Base-by-base conservation (phyloP, 2,888 invertebrate genomes). In the Ramazzottius varieornatus region DNA sequence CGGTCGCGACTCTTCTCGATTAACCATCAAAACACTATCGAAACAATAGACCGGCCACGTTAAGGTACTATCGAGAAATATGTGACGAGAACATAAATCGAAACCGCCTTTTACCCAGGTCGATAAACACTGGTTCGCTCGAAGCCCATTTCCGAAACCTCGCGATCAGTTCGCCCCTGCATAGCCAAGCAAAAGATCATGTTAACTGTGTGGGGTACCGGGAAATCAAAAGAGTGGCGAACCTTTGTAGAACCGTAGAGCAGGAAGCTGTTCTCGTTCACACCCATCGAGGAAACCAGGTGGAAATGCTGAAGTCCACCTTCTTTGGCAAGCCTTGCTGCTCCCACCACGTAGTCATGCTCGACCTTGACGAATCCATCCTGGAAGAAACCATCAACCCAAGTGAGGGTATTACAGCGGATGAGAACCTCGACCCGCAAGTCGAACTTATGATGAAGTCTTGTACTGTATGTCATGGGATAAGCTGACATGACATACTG, bases 341-440 rank as follows among this genome's bases (percentile, higher is more conserved):
- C 68, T 33, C 74, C 72, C 64, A 78, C 69, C 4, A 80, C 77
- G 70, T 80, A 80, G 69, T 80, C 80, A 71, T 78, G 77, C 70
- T 80, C 80, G 1, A 80, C 78, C 65, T 73, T 72, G 65, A 75
- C 73, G 71, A 80, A 80, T 1, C 76, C 77, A 64, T 75, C 73
- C 77, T 77, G 69, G 0, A 69, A 69, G 40, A 40, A 40, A 40
- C 20, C 40, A 40, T 13, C 40, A 40, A 40, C 8, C 40, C 40
- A 40, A 40, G 20, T 20, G 8, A 40, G 20, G 8, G 40, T 20
- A 40, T 40, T 20, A n/a, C n/a, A n/a, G n/a, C n/a, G n/a, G n/a
- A n/a, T n/a, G n/a, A n/a, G n/a, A n/a, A n/a, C n/a, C n/a, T n/a
- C n/a, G n/a, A n/a, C n/a, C n/a, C n/a, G n/a, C n/a, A n/a, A n/a